phyloP scores from a whole-genome alignment of 2,888 invertebrate species.

The Oasisia sp. region DNA sequence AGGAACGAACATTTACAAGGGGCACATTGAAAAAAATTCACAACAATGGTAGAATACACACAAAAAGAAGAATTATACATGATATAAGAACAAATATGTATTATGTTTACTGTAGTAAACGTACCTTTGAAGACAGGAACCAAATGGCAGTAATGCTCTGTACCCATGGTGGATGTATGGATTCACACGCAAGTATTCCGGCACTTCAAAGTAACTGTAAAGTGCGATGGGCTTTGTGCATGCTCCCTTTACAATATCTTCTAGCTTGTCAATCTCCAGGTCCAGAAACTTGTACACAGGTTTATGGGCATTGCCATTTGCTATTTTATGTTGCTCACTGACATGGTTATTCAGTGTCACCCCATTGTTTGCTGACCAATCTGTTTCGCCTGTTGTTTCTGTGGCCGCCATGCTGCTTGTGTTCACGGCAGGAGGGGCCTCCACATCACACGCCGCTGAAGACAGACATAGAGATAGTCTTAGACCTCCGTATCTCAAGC shows the following conservation, averaged over 20 bases:
- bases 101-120: slow-evolving; percentile 20
- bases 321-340: background rate
- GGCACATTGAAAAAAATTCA: background rate
- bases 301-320: background rate
- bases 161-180: slow-evolving; percentile 87
- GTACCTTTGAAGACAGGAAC: slow-evolving; percentile 77
- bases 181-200: slow-evolving; percentile 86
- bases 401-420: background rate
- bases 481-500: background rate
- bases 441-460: background rate
- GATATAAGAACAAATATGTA: background rate
- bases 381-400: background rate
- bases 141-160: slow-evolving; percentile 72
- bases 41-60: background rate
- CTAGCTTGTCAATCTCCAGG: slow-evolving; percentile 53
- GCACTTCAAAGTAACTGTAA: slow-evolving; percentile 73
- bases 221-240: slow-evolving; percentile 49
- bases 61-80: background rate
- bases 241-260: slow-evolving; percentile 43
- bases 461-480: background rate
- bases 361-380: background rate
- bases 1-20: slow-evolving; percentile 19
- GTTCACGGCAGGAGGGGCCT: background rate
- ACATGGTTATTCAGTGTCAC: background rate
- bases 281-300: slow-evolving; percentile 45